phyloP scores from a whole-genome alignment of 2,797 vertebrate species.

The Corythornis leucogaster region DNA sequence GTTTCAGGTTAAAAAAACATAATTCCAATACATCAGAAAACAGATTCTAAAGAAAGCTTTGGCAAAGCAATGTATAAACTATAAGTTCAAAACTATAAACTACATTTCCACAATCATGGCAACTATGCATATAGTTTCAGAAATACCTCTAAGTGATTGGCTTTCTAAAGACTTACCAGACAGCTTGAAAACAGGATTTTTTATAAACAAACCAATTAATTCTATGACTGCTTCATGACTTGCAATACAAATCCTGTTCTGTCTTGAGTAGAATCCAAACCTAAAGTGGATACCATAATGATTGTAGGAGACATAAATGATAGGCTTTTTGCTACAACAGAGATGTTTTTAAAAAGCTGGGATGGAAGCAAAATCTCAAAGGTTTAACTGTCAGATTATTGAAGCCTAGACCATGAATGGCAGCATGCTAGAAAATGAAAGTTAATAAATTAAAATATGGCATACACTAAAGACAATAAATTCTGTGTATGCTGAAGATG shows the following conservation, averaged over 20 bases:
- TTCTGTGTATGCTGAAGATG: background rate
- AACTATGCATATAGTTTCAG: conserved; percentile 70
- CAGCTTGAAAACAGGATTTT: conserved; percentile 69
- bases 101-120: conserved; percentile 70
- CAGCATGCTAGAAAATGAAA: background rate
- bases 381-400: background rate
- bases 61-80: conserved; percentile 60
- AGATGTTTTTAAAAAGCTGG: background rate
- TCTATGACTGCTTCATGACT: conserved; percentile 53
- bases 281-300: background rate
- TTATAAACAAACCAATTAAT: conserved; percentile 41
- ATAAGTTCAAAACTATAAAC: conserved; percentile 71
- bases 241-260: conserved; percentile 14
- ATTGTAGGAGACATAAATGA: background rate
- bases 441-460: background rate
- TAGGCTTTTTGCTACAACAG: background rate
- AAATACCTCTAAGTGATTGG: conserved; percentile 65
- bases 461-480: background rate
- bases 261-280: background rate
- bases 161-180: conserved; percentile 62
- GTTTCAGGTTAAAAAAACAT: conserved; percentile 53
- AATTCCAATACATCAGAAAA: conserved; percentile 50
- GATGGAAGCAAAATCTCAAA: background rate
- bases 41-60: conserved; percentile 55
- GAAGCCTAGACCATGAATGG: background rate